phyloP scores from a whole-genome alignment of 1,140 invertebrate genomes.

The Plodia interpunctella region DNA sequence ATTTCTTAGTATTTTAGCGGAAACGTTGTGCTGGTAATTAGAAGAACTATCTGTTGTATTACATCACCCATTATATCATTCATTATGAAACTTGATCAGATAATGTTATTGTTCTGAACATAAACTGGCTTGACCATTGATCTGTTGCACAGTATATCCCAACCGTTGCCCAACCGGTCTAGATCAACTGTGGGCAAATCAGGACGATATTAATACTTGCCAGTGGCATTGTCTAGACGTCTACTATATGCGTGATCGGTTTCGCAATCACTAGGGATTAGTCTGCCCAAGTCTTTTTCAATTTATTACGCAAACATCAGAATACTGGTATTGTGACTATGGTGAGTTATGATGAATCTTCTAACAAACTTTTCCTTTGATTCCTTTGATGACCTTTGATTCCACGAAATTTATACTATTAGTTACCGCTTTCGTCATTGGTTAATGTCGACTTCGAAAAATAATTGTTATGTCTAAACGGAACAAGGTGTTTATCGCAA shows the following conservation, averaged over 20 bases:
- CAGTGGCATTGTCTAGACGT: constrained; percentile 1
- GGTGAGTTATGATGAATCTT: too few relatives aligned
- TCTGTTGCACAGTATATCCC: neutral
- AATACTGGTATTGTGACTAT: too few relatives aligned
- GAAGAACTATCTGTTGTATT: too few relatives aligned
- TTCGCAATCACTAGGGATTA: neutral
- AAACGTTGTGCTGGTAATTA: neutral
- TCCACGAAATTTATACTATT: too few relatives aligned
- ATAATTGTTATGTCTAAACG: too few relatives aligned
- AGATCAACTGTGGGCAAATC: constrained; percentile 40
- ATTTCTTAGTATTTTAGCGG: too few relatives aligned
- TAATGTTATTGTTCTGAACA: neutral
- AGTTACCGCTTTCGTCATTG: too few relatives aligned
- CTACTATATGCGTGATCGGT: neutral
- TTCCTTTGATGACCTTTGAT: too few relatives aligned
- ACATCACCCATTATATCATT: neutral
- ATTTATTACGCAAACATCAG: too few relatives aligned
- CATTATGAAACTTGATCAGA: neutral
- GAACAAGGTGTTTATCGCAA: too few relatives aligned
- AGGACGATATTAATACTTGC: constrained; percentile 3
- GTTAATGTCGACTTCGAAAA: too few relatives aligned
- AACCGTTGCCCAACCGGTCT: constrained; percentile 51
- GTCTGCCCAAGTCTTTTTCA: neutral
- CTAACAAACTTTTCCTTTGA: too few relatives aligned
- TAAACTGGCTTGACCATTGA: neutral